Conservation (phyloP, 1,140 invertebrate species). For the Episyrphus balteatus region DNA sequence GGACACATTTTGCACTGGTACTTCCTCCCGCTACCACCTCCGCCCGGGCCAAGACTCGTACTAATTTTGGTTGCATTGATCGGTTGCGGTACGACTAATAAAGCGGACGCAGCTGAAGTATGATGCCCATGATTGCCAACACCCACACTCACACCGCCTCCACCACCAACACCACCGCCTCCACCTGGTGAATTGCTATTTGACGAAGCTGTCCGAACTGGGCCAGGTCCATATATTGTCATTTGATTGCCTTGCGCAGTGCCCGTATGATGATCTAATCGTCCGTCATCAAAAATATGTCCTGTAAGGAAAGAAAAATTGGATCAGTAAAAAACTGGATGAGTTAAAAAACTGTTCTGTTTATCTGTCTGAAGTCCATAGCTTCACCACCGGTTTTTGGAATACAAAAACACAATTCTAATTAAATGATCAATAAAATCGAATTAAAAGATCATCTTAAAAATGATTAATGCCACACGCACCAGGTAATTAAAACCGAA, state of each 20-base stretch:
- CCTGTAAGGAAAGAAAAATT: constrained; percentile 22
- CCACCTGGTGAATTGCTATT: constrained; percentile 6
- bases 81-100: constrained; percentile 85
- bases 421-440: too few relatives aligned
- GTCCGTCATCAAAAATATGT: constrained; percentile 36
- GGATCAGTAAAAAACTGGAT: not conserved
- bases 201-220: constrained; percentile 5
- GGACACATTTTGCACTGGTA: constrained; percentile 99
- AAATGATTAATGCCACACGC: too few relatives aligned
- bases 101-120: constrained; percentile 39
- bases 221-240: constrained; percentile 9
- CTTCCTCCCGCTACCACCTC: constrained; percentile 47
- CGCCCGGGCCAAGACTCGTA: constrained; percentile 41
- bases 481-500: too few relatives aligned
- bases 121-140: constrained; percentile 24
- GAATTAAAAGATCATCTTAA: too few relatives aligned
- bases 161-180: not conserved
- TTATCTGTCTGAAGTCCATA: too few relatives aligned
- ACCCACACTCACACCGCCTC: constrained; percentile 7
- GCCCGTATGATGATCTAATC: constrained; percentile 30
- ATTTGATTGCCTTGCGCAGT: constrained; percentile 22
- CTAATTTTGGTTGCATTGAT: constrained; percentile 66
- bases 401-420: too few relatives aligned
- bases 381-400: too few relatives aligned
- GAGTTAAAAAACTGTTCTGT: too few relatives aligned